Conservation (phyloP, 2,113 vertebrate species). For the Heliornis fulica region DNA sequence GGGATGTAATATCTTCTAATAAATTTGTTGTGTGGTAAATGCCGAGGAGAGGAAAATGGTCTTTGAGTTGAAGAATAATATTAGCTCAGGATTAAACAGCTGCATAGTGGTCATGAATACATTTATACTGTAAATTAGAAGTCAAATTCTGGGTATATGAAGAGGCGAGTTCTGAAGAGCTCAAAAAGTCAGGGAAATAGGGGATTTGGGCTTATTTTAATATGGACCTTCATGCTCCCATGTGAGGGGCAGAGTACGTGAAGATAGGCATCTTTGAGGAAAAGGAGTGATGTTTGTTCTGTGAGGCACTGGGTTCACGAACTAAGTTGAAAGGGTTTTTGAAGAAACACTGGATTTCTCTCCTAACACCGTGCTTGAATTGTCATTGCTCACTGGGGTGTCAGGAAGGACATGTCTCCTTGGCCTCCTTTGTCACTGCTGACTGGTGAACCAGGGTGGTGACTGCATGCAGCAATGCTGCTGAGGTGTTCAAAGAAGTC, state of each 20-base stretch:
- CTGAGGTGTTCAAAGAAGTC: background rate
- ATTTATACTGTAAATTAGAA: background rate
- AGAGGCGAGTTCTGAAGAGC: background rate
- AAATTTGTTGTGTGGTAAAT: background rate
- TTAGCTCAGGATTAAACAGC: background rate
- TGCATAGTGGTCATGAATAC: background rate
- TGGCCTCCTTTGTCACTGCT: background rate
- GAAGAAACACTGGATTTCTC: background rate
- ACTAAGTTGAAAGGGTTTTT: background rate
- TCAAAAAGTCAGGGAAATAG: rapidly evolving
- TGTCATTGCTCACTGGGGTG: background rate
- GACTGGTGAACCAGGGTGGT: background rate
- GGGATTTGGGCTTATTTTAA: background rate
- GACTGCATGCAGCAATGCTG: background rate
- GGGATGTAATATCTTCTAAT: background rate
- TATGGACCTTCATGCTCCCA: background rate
- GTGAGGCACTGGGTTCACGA: background rate
- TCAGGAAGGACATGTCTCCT: background rate
- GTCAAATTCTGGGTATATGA: background rate
- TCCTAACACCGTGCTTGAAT: background rate
- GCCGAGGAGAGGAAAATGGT: background rate
- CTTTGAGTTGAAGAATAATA: background rate
- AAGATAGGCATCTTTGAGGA: background rate
- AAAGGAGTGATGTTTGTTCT: background rate
- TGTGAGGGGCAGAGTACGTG: rapidly evolving